Evolutionary conservation across 2,113 vertebrate species (phyloP), one percentile per base, ranked within the genome.

Genomic region (Sterrhoptilus dennistouni): DNA sequence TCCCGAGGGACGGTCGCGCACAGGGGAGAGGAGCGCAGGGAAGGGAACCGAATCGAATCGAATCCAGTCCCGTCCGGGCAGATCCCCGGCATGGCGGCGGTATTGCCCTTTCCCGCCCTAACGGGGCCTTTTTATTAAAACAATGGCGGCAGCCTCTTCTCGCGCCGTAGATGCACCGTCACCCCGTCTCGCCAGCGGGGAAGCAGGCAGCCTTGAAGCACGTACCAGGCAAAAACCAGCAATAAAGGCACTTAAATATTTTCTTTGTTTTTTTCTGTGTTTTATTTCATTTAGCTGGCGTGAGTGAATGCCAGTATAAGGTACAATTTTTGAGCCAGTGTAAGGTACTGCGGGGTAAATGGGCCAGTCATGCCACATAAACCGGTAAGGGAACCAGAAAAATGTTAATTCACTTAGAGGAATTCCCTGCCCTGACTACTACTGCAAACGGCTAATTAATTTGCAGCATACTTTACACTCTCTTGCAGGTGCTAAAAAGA

Each of bases 121-220:
- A 49, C 27, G 14, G 44, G 20, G 38, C 69, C 29, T 14, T 40
- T 60, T 50, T 57, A 35, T 22, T 2, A 72, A 84, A 74, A 78
- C 56, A 92, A 90, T 95, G 94, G 94, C 94, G 83, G 94, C 86
- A 13, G 83, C 42, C 9, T 31, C 40, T 36, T n/a, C 27, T 29
- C 3, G 23, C 18, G 18, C 47, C 23, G 61, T 72, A 56, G 54
- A 76, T 76, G 78, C 83, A 35, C 61, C 8, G 38, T 70, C 83
- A 75, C 31, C 57, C 68, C 13, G 23, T 36, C 28, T 19, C 7
- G 33, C 44, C 35, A 9, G 47, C 14, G 47, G 23, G 47, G 20
- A 36, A 44, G 36, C 29, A 24, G 82, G 60, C 78, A 28, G 42
- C 3, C 50, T 33, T 23, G 5, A 65, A 42, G 27, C 12, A 25